Evolutionary conservation across 1,140 invertebrate genomes (phyloP), one percentile per base, ranked within the genome.

Genomic region (Palaemon carinicauda): DNA sequence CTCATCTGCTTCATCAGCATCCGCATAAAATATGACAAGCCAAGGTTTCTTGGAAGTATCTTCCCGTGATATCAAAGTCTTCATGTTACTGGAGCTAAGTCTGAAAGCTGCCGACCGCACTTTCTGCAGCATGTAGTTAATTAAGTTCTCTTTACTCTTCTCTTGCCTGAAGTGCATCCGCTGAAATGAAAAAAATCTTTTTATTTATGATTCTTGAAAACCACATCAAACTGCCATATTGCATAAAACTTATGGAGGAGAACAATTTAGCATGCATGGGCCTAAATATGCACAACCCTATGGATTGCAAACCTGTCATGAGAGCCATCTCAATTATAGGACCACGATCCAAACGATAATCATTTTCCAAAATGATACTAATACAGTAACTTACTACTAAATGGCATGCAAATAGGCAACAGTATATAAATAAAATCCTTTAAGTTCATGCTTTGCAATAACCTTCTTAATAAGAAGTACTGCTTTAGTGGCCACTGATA

Each of bases 1-100:
- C 90, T 94, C 95, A 83, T 93, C 91, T 88, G 90, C 91, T 89
- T 92, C 91, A 90, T 91, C 90, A 65, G 91, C 90, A 85, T 93
- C 92, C 53, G 91, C 90, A 90, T 92, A 93, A 87, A 91, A 91
- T 60, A 91, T 90, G 19, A 93, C 91, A 17, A 93, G 87, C 92
- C 92, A 93, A 14, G 92, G 92, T n/a, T 75, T 88, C 53, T 71
- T 77, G 29, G 27, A 29, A 53, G 50, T 29, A 19, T 78, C 74
- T 82, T 79, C 52, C 24, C 65, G 75, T 24, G 71, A 52, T 69
- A 56, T 60, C 27, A 80, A 27, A 15, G 10, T 41, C 29, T 91
- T 80, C 88, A 91, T 91, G 80, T 91, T 91, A 24, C 88, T 82
- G 5, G 83, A 85, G 87, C 88, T 90, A 19, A 93, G 89, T 56